Percentiles rank a stretch among this genome's conserved stretches.
These are phyloP conservation scores for Tiaroga cobitis DNA, from an alignment of 2,797 vertebrate genomes.

Conservation along the genomic window DNA sequence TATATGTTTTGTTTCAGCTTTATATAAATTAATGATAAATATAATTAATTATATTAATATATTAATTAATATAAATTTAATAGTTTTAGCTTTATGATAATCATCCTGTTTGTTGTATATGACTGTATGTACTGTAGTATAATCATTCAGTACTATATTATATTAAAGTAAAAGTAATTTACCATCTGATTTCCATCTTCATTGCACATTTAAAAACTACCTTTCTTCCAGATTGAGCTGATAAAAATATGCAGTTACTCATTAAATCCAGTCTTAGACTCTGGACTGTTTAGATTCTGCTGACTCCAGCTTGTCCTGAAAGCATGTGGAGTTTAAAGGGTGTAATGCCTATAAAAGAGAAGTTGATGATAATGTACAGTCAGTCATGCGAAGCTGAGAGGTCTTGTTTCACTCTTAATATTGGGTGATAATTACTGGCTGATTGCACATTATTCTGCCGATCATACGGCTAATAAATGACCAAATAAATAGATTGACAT, in stretches of 20 bases:
- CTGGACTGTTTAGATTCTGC: slow-evolving; percentile 27
- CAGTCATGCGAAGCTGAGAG: too few species aligned
- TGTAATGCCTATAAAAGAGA: not conserved
- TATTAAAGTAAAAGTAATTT: not conserved
- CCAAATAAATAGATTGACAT: not conserved
- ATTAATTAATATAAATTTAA: too few species aligned
- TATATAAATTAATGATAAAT: not conserved
- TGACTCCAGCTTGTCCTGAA: not conserved
- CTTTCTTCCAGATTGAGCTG: not conserved
- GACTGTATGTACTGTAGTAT: not conserved
- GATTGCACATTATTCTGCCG: not conserved
- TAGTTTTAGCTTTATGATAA: not conserved
- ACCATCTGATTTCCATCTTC: not conserved
- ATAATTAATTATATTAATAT: too few species aligned
- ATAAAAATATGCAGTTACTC: slow-evolving; percentile 5
- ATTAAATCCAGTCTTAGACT: slow-evolving; percentile 60
- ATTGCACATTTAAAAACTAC: not conserved
- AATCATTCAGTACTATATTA: not conserved
- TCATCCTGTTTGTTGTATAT: not conserved
- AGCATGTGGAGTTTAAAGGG: not conserved
- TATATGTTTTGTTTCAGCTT: not conserved
- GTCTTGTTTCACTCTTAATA: not conserved
- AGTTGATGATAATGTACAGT: not conserved
- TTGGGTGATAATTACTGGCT: not conserved
- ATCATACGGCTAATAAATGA: too few species aligned